Evolutionary conservation across 2,888 invertebrate genomes (phyloP).

Genomic region (Monoplex corrugatus): DNA sequence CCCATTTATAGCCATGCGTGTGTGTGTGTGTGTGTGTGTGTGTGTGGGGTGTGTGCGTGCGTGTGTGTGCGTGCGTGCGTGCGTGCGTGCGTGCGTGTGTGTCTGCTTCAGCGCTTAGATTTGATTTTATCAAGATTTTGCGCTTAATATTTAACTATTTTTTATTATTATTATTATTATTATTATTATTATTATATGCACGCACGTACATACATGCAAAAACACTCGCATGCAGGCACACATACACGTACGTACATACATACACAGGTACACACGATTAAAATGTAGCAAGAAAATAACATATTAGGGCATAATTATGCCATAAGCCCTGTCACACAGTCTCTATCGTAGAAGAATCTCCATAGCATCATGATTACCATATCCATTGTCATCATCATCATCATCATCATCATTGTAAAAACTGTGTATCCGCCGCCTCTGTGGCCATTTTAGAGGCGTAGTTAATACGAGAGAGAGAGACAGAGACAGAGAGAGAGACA

Average conservation of each 20-base stretch:
- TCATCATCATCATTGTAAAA: not conserved
- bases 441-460: not conserved
- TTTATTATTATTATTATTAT: too few species aligned
- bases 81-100: not conserved
- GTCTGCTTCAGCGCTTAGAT: not conserved
- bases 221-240: not conserved
- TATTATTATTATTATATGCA: too few species aligned
- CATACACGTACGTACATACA: conserved; percentile 6
- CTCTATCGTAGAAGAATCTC: not conserved
- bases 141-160: too few species aligned
- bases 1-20: too few species aligned
- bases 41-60: not conserved
- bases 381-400: not conserved
- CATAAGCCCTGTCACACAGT: not conserved
- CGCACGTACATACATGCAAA: too few species aligned
- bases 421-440: not conserved
- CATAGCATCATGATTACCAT: not conserved
- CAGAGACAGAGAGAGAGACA: not conserved
- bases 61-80: not conserved
- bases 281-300: too few species aligned
- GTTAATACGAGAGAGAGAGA: not conserved
- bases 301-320: too few species aligned
- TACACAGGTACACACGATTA: not conserved
- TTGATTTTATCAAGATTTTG: not conserved
- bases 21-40: too few species aligned